Percentiles rank a stretch among this genome's conserved stretches.
These are phyloP conservation scores for Nasonia longicornis DNA, from an alignment of 1,140 invertebrate genomes.

Conservation along the genomic window DNA sequence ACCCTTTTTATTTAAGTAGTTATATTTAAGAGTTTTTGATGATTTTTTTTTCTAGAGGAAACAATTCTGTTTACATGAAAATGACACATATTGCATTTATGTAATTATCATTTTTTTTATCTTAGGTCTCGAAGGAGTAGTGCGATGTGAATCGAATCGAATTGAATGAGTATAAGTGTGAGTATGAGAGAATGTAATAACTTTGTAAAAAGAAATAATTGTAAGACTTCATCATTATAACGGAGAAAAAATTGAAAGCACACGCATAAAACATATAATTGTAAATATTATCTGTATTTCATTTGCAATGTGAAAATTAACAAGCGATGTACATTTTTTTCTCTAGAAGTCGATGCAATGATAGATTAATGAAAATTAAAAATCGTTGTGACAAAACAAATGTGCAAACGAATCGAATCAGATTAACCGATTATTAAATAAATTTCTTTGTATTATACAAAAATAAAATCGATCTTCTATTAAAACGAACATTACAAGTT, in stretches of 20 bases:
- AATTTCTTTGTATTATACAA: slow-evolving; percentile 49
- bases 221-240: slow-evolving; percentile 44
- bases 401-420: slow-evolving; percentile 45
- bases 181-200: slow-evolving; percentile 46
- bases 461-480: slow-evolving; percentile 44
- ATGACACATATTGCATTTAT: slow-evolving; percentile 49
- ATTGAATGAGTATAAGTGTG: slow-evolving; percentile 33
- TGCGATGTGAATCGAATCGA: slow-evolving; percentile 39
- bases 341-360: slow-evolving; percentile 41
- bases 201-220: slow-evolving; percentile 47
- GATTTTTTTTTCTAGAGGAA: slow-evolving; percentile 41
- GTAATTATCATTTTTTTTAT: slow-evolving; percentile 47
- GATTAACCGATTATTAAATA: slow-evolving; percentile 44
- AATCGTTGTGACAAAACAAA: slow-evolving; percentile 46
- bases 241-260: slow-evolving; percentile 41
- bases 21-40: slow-evolving; percentile 46
- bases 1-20: slow-evolving; percentile 44
- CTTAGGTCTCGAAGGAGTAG: slow-evolving; percentile 42
- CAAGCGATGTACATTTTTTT: slow-evolving; percentile 59
- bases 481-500: slow-evolving; percentile 38
- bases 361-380: slow-evolving; percentile 41
- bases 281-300: slow-evolving; percentile 66
- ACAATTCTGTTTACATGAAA: slow-evolving; percentile 46
- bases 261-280: slow-evolving; percentile 61
- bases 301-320: slow-evolving; percentile 61